Evolutionary conservation across 2,888 invertebrate genomes (phyloP).

Genomic region (Phrixothrix hirtus): DNA sequence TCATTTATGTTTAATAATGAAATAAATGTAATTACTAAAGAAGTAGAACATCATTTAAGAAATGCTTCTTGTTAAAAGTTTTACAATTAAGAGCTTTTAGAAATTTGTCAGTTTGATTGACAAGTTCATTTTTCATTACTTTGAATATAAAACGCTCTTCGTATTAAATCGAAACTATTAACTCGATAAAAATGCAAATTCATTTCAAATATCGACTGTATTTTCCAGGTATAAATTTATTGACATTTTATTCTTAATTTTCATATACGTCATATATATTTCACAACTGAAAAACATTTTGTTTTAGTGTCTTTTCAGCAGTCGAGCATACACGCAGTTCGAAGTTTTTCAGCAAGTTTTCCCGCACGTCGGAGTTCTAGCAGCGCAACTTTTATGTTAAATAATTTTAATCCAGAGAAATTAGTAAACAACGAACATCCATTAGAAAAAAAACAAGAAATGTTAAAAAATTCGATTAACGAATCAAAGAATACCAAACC

Average conservation of each 20-base stretch:
- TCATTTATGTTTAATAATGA: no score
- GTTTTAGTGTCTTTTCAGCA: conserved; percentile 56
- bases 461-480: conserved; percentile 41
- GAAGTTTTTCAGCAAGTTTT: conserved; percentile 57
- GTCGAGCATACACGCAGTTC: conserved; percentile 54
- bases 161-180: conserved; percentile 1
- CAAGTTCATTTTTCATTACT: conserved; percentile 4
- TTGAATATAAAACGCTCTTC: not conserved
- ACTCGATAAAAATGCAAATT: not conserved
- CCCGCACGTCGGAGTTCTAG: conserved; percentile 50
- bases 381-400: conserved; percentile 43
- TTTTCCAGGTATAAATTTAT: conserved; percentile 1
- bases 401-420: conserved; percentile 18
- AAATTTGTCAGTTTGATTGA: conserved; percentile 1
- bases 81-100: conserved; percentile 20
- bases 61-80: conserved; percentile 17
- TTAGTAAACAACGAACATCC: not conserved
- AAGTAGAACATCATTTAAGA: not conserved
- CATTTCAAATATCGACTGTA: not conserved
- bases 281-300: conserved; percentile 16
- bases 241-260: conserved; percentile 1
- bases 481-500: conserved; percentile 49
- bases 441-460: conserved; percentile 46
- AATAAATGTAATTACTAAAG: no score
- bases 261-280: conserved; percentile 10